Percentiles rank a stretch among this genome's conserved stretches.
These are phyloP conservation scores for Tachysurus fulvidraco DNA, from an alignment of 2,113 vertebrate genomes.

Conservation along the genomic window DNA sequence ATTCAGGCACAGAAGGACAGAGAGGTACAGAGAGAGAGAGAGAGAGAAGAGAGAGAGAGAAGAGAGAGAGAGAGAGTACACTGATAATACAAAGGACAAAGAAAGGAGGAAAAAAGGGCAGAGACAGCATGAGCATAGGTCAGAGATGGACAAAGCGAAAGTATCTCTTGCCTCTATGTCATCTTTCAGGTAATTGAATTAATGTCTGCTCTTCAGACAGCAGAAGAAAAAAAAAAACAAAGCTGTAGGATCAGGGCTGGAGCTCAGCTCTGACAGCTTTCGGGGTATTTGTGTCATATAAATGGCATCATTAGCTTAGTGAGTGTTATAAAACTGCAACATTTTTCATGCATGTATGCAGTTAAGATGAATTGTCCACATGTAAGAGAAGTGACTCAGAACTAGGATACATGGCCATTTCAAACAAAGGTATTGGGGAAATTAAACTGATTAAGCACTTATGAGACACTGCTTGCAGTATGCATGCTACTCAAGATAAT, in stretches of 20 bases:
- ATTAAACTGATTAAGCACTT: neutral
- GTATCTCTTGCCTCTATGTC: neutral
- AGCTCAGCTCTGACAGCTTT: neutral
- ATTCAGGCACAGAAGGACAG: neutral
- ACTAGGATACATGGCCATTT: neutral
- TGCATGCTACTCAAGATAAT: neutral
- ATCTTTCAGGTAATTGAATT: conserved; percentile 12
- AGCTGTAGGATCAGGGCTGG: neutral
- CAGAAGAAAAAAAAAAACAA: neutral
- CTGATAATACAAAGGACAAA: conserved; percentile 10
- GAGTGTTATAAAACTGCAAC: neutral
- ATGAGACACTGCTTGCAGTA: neutral
- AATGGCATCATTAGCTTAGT: neutral
- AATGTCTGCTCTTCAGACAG: neutral
- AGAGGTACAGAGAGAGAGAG: conserved; percentile 12
- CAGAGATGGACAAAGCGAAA: conserved; percentile 5
- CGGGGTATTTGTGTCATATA: neutral
- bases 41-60: conserved; percentile 6
- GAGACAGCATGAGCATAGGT: neutral
- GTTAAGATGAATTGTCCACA: neutral
- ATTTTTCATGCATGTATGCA: conserved; percentile 10
- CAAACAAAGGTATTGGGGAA: neutral
- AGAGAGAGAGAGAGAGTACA: neutral
- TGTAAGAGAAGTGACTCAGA: neutral
- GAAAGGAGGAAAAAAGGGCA: neutral